Base-by-base conservation (phyloP, 2,888 invertebrate genomes). In the Blastobasis adustella region DNA sequence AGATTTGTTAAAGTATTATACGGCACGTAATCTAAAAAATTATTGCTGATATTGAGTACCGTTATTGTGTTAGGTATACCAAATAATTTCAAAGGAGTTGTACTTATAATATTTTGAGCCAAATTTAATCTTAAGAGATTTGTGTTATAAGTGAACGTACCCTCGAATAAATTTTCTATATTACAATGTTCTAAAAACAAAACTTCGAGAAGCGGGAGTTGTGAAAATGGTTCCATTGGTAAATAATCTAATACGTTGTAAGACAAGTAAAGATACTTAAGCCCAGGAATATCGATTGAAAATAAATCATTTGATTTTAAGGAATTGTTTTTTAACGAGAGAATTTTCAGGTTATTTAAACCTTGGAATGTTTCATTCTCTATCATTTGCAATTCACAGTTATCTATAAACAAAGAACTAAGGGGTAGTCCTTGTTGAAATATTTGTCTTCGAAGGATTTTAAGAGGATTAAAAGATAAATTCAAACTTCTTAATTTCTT, bases 361-460 rank as follows among this genome's bases (percentile, higher is more conserved):
- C 95, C 93, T 58, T 90, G 84, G 71, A 96, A 96, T 0, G 95
- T 93, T 46, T 93, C 92, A 54, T 90, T 90, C 73, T 95, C 95
- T 56, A 96, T 93, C 46, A 90, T 89, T 49, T 91, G 89, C 57
- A 96, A 90, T 54, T 94, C 93, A 62, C 95, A 95, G 67, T 94
- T 95, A 62, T 92, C 91, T 58, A 96, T 82, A 71, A 92, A 93
- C 36, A 96, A 79, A 39, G 91, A 90, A 55, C 93, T 91, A 45
- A 96, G 89, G 0, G 94, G 93, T 58, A 96, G 78, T 37, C 94
- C 93, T 59, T 94, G 94, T 68, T 94, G 92, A 67, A 96, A 95
- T 58, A 94, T 91, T 58, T 92, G 91, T 62, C 92, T 93, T 58
- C 94, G 92, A 6, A 97, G 83, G 48, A 92, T 87, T 58, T 90